Conservation (phyloP, 2,113 vertebrate genomes). For the Heliornis fulica region DNA sequence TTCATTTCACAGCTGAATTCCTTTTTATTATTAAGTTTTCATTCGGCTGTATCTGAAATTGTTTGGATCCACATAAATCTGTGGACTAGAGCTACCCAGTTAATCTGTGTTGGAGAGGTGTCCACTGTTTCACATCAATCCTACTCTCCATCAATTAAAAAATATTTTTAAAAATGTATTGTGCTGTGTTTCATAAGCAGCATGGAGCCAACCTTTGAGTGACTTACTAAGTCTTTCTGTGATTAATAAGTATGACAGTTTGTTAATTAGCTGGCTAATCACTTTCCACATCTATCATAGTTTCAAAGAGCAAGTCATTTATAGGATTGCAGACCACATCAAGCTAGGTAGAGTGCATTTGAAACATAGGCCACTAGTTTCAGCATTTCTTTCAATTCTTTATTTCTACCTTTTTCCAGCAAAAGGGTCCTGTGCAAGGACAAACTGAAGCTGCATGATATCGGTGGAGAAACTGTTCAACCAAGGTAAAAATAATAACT, state of each 20-base stretch:
- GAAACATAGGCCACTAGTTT: not conserved
- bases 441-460: not conserved
- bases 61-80: constrained; percentile 38
- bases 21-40: constrained; percentile 36
- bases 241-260: not conserved
- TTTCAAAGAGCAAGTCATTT: not conserved
- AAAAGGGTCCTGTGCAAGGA: not conserved
- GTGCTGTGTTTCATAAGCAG: not conserved
- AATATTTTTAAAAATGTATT: not conserved
- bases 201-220: not conserved
- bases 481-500: not conserved
- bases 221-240: not conserved
- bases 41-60: constrained; percentile 34
- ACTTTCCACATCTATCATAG: not conserved
- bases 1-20: constrained; percentile 67
- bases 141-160: not conserved
- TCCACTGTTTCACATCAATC: not conserved
- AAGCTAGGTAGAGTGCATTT: not conserved
- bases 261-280: constrained; percentile 47
- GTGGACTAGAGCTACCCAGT: not conserved
- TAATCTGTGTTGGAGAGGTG: not conserved
- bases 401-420: not conserved
- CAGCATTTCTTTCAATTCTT: not conserved
- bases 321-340: not conserved
- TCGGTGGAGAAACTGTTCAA: not conserved